These are phyloP conservation scores for Euwallacea similis DNA, from an alignment of 1,140 invertebrate genomes.

Conservation along the genomic window DNA sequence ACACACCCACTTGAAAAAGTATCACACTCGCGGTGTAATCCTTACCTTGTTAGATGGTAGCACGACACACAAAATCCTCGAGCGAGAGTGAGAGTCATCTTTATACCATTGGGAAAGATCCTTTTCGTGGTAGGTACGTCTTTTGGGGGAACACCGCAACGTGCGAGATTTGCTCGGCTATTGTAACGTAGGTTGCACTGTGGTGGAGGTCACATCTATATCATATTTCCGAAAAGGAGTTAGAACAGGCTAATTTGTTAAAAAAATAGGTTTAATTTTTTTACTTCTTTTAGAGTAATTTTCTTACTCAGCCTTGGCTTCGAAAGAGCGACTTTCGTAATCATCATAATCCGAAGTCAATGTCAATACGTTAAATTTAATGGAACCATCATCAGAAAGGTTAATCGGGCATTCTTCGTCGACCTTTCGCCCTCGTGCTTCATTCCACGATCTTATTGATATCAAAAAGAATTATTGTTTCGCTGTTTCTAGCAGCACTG, in stretches of 20 bases:
- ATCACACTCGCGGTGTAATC: constrained; percentile 32
- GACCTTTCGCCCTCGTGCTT: constrained; percentile 2
- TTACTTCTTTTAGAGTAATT: neutral
- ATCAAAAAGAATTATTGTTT: constrained; percentile 3
- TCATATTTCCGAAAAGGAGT: neutral
- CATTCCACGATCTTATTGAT: constrained; percentile 5
- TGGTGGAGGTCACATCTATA: neutral
- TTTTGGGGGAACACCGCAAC: constrained; percentile 30
- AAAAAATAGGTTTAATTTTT: neutral
- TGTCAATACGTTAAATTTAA: neutral
- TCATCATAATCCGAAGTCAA: constrained; percentile 5
- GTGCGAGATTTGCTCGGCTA: neutral
- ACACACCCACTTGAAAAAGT: constrained; percentile 41
- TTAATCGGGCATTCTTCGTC: constrained; percentile 2
- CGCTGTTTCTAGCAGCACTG: neutral
- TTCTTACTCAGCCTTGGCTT: neutral
- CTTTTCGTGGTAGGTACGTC: constrained; percentile 10
- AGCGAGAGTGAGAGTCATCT: constrained; percentile 41
- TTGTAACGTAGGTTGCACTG: neutral
- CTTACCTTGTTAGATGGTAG: constrained; percentile 41
- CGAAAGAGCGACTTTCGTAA: constrained; percentile 1
- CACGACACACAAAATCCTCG: constrained; percentile 38
- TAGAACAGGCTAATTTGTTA: neutral
- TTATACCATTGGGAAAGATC: constrained; percentile 34
- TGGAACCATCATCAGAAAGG: constrained; percentile 10